phyloP scores from a whole-genome alignment of 1,140 invertebrate genomes.

The Tribolium castaneum region DNA sequence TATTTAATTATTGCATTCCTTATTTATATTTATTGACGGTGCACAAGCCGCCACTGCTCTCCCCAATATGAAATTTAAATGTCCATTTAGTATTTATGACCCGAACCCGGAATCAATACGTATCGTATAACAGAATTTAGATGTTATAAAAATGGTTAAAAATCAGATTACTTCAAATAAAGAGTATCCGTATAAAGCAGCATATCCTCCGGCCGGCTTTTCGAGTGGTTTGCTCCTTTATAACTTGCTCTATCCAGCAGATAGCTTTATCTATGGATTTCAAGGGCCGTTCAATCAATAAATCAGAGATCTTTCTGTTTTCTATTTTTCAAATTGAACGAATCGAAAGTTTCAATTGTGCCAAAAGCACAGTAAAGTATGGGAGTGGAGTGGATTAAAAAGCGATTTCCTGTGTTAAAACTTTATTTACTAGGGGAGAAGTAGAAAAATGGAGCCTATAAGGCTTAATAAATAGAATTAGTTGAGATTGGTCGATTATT shows the following conservation, averaged over 20 bases:
- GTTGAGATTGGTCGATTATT: slow-evolving; percentile 2
- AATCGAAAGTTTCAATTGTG: slow-evolving; percentile 1
- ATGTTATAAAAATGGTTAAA: slow-evolving; percentile 4
- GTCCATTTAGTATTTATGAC: background rate
- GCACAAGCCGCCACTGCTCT: no score
- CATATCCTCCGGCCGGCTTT: slow-evolving; percentile 10
- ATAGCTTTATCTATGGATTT: slow-evolving; percentile 34
- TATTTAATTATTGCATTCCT: no score
- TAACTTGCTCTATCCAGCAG: slow-evolving; percentile 27
- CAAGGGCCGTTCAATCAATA: slow-evolving; percentile 23
- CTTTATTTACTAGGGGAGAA: background rate
- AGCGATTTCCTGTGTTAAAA: background rate
- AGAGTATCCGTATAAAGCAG: background rate
- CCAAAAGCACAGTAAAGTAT: background rate
- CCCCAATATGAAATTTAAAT: no score
- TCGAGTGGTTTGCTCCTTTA: slow-evolving; percentile 24
- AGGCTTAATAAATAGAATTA: background rate
- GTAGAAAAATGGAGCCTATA: background rate
- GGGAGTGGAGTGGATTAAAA: background rate
- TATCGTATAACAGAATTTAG: background rate
- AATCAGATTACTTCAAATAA: background rate
- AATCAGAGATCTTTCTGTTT: slow-evolving; percentile 4
- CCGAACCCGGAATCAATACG: background rate
- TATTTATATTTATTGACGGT: no score
- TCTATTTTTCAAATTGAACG: slow-evolving; percentile 4